A percentile compares a stretch with the other conserved stretches of the same genome.
Conservation (phyloP, 2,888 invertebrate genomes). For the Cordilura impudica region DNA sequence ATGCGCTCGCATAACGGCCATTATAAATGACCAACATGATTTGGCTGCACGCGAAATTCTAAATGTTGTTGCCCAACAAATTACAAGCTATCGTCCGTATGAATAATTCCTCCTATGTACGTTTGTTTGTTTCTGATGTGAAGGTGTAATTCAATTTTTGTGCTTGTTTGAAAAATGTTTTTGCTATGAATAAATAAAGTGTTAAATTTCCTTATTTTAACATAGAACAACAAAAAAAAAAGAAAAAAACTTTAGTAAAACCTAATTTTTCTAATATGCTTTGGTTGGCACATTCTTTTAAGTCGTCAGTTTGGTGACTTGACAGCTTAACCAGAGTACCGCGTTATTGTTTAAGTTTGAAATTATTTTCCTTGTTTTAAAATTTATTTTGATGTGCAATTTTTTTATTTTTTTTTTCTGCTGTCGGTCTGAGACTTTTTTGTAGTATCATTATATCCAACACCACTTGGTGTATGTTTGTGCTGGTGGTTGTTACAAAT, state of each 20-base stretch:
- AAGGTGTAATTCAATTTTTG: not conserved
- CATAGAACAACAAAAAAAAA: too few relatives aligned
- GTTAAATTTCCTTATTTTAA: slow-evolving; percentile 46
- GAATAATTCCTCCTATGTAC: too few relatives aligned
- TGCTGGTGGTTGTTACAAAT: too few relatives aligned
- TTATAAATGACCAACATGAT: slow-evolving; percentile 80
- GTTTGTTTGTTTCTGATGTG: not conserved
- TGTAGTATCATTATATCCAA: too few relatives aligned
- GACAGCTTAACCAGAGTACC: not conserved
- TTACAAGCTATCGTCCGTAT: slow-evolving; percentile 87
- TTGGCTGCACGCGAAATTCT: slow-evolving; percentile 84
- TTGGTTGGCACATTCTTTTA: slow-evolving; percentile 43
- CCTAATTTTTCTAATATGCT: slow-evolving; percentile 53
- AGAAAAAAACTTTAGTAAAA: slow-evolving; percentile 59
- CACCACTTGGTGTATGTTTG: too few relatives aligned
- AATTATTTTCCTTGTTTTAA: slow-evolving; percentile 12
- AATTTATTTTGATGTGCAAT: slow-evolving; percentile 2
- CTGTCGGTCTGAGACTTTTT: too few relatives aligned
- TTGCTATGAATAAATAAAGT: slow-evolving; percentile 21
- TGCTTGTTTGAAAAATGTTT: not conserved
- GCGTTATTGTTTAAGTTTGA: not conserved
- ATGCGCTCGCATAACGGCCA: slow-evolving; percentile 89
- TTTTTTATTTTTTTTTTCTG: too few relatives aligned
- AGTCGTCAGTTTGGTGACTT: slow-evolving; percentile 48
- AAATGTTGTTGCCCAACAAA: slow-evolving; percentile 87